These are phyloP conservation scores for Chascanopsetta lugubris DNA, from an alignment of 2,113 vertebrate species.

Conservation along the genomic window DNA sequence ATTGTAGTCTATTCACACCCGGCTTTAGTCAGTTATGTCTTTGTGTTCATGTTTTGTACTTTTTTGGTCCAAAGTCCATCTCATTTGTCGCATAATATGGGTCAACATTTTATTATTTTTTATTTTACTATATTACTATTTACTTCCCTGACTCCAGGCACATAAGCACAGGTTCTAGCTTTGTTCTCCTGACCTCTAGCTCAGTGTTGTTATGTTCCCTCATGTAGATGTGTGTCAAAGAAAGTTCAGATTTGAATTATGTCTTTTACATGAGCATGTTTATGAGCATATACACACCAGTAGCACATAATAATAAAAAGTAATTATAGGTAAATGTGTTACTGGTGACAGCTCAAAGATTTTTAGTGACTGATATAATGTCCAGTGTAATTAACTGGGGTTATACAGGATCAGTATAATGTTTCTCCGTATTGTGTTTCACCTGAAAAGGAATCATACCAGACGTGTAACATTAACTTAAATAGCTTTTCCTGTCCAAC, in stretches of 20 bases:
- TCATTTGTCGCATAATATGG: too few species aligned
- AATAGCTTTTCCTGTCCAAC: conserved; percentile 7
- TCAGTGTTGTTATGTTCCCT: background rate
- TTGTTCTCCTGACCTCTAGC: background rate
- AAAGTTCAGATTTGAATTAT: too few species aligned
- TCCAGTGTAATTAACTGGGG: conserved; percentile 9
- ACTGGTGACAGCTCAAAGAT: background rate
- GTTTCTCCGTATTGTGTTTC: conserved; percentile 18
- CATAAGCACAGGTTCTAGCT: background rate
- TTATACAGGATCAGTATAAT: conserved; percentile 17
- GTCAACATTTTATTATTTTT: too few species aligned
- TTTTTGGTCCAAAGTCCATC: too few species aligned
- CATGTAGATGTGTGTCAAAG: background rate
- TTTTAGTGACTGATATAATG: background rate
- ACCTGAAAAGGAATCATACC: conserved; percentile 5
- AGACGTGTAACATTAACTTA: conserved; percentile 5
- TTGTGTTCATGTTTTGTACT: too few species aligned
- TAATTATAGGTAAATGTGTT: background rate
- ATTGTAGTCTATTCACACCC: too few species aligned
- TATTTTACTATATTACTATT: background rate
- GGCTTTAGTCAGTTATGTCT: too few species aligned
- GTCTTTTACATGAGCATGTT: background rate
- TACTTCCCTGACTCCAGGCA: background rate
- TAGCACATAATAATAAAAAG: too few species aligned
- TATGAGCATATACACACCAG: too few species aligned